Evolutionary conservation across 1,140 invertebrate genomes (phyloP).

Genomic region (Zaprionus davidi): DNA sequence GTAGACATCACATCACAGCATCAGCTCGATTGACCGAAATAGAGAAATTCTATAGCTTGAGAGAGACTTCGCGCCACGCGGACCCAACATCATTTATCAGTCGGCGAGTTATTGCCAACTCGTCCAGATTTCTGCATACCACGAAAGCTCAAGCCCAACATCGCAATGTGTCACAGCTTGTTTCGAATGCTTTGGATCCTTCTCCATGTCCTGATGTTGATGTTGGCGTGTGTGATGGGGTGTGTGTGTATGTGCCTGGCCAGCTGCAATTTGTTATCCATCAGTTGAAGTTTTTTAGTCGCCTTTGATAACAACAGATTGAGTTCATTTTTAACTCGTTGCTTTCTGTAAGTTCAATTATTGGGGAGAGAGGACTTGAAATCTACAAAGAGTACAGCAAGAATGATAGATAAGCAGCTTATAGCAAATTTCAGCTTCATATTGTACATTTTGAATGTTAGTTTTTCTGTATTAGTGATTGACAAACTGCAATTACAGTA

Average conservation of each 20-base stretch:
- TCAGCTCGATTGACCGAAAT: constrained; percentile 75
- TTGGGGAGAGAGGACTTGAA: not conserved
- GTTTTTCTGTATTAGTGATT: not conserved
- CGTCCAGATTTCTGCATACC: constrained; percentile 74
- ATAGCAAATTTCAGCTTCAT: not conserved
- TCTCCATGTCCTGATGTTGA: not conserved
- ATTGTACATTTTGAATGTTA: not conserved
- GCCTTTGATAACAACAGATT: constrained; percentile 2
- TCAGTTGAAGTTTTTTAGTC: constrained; percentile 52
- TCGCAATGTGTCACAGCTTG: constrained; percentile 60
- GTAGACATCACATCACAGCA: constrained; percentile 39
- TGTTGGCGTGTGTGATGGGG: not conserved
- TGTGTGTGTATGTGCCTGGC: constrained; percentile 20
- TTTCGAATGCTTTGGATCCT: constrained; percentile 23
- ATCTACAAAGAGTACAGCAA: not conserved
- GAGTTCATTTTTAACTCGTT: constrained; percentile 5
- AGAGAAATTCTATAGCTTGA: constrained; percentile 69
- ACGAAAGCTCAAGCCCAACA: constrained; percentile 22
- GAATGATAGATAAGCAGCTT: not conserved
- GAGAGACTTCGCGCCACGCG: constrained; percentile 27
- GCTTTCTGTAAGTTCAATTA: not conserved
- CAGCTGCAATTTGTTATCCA: constrained; percentile 66
- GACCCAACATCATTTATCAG: constrained; percentile 74
- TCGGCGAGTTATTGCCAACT: constrained; percentile 71
- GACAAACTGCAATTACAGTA: not conserved